Percentiles rank a stretch among this genome's conserved stretches.
These are phyloP conservation scores for Parasteatoda lunata DNA, from an alignment of 2,888 invertebrate species.

Conservation along the genomic window DNA sequence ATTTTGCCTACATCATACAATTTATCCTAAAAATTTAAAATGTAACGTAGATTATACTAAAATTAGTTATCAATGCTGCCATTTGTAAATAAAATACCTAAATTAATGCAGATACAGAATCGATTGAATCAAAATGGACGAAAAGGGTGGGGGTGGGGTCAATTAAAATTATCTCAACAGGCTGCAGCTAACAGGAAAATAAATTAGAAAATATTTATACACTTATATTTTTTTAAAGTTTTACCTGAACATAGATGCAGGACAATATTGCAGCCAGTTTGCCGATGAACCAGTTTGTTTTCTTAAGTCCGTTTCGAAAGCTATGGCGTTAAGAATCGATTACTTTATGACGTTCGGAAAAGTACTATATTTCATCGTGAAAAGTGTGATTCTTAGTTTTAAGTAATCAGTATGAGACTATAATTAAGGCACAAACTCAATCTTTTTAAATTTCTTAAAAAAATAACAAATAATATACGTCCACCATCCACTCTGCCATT, in stretches of 20 bases:
- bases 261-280: no score
- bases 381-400: no score
- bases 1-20: no score
- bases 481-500: slow-evolving; percentile 22
- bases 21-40: no score
- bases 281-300: no score
- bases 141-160: slow-evolving; percentile 3
- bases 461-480: background rate
- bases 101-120: background rate
- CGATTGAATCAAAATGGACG: background rate
- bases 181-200: no score
- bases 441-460: slow-evolving; percentile 7
- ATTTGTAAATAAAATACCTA: background rate
- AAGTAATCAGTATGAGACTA: background rate
- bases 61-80: background rate
- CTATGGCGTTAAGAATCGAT: slow-evolving; percentile 59
- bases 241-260: no score
- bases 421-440: slow-evolving; percentile 38
- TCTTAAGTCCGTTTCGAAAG: background rate
- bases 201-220: no score
- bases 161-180: background rate
- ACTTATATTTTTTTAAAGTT: no score
- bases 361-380: background rate
- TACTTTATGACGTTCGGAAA: slow-evolving; percentile 30
- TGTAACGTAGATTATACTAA: no score